Percentiles rank a stretch among this genome's conserved stretches.
These are phyloP conservation scores for Clangula hyemalis DNA, from an alignment of 2,797 vertebrate genomes.

Conservation along the genomic window DNA sequence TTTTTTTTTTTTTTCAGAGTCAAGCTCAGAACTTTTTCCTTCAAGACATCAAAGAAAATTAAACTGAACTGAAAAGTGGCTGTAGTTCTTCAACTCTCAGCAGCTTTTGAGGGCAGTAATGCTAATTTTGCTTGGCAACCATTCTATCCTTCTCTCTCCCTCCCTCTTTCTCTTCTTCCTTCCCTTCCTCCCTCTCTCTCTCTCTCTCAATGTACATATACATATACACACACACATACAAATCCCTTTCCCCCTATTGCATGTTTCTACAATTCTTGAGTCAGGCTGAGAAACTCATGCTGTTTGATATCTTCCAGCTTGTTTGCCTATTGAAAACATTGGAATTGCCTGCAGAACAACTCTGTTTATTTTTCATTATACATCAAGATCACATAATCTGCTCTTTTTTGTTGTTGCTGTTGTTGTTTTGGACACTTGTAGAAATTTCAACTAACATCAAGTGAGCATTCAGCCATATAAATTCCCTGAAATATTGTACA, in stretches of 20 bases:
- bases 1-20: neutral
- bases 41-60: neutral
- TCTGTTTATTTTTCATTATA: neutral
- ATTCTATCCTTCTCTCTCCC: neutral
- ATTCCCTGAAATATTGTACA: neutral
- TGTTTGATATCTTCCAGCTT: neutral
- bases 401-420: neutral
- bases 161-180: no score
- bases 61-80: neutral
- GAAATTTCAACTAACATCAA: neutral
- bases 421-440: neutral
- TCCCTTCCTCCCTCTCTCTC: no score
- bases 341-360: neutral
- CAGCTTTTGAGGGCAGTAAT: neutral
- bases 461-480: neutral
- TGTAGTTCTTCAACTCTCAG: neutral
- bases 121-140: neutral
- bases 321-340: neutral
- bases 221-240: neutral
- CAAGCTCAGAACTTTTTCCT: neutral
- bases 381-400: rapidly evolving
- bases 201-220: no score
- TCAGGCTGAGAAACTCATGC: neutral
- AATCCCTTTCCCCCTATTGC: rapidly evolving
- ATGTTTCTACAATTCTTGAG: neutral